phyloP scores from a whole-genome alignment of 2,888 invertebrate genomes.

The Lydus trimaculatus region DNA sequence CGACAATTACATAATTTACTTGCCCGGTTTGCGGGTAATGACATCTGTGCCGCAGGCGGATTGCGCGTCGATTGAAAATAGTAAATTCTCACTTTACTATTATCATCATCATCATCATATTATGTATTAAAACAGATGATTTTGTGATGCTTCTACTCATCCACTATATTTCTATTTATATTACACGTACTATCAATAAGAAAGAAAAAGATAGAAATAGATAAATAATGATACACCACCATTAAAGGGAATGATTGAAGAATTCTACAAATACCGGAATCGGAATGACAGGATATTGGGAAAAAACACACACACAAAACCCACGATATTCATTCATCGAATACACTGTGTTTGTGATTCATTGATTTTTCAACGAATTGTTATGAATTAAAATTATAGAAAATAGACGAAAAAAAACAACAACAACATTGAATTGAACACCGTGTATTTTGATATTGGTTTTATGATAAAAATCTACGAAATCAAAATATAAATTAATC shows the following conservation, averaged over 20 bases:
- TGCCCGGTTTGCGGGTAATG: constrained; percentile 58
- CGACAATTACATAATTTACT: constrained; percentile 60
- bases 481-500: too few species aligned
- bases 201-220: neutral
- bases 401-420: too few species aligned
- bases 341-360: too few species aligned
- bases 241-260: neutral
- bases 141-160: neutral
- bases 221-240: neutral
- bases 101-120: neutral
- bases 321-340: neutral
- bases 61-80: neutral
- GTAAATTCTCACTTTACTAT: neutral
- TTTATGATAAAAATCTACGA: too few species aligned
- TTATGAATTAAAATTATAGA: too few species aligned
- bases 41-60: constrained; percentile 50
- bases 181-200: neutral
- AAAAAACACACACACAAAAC: neutral
- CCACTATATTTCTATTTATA: neutral
- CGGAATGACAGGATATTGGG: too few species aligned
- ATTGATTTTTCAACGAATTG: neutral
- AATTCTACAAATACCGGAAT: neutral
- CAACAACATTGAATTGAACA: too few species aligned
- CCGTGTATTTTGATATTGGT: too few species aligned
- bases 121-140: neutral